phyloP scores from a whole-genome alignment of 2,113 vertebrate species.

The Emydocephalus ijimae region DNA sequence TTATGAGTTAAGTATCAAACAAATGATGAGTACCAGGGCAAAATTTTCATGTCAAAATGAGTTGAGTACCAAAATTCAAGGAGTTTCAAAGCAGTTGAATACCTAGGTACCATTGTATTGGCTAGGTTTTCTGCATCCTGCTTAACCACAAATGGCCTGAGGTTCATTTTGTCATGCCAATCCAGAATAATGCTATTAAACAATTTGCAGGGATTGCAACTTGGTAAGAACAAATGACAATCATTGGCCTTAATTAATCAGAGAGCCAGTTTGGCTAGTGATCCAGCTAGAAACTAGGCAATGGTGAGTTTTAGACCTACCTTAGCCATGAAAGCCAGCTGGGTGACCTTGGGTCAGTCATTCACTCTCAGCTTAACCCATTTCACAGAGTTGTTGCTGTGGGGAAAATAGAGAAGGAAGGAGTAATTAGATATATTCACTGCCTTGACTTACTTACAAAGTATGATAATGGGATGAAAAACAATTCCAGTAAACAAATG shows the following conservation, averaged over 20 bases:
- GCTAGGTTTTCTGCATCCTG: background rate
- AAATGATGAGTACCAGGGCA: too few species aligned
- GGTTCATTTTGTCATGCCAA: background rate
- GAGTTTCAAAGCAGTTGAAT: too few species aligned
- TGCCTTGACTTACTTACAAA: background rate
- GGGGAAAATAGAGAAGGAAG: background rate
- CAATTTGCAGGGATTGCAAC: background rate
- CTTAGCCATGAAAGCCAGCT: background rate
- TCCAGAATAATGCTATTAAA: background rate
- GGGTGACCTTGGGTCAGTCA: background rate
- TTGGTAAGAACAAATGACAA: background rate
- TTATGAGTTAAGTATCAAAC: too few species aligned
- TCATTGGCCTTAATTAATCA: background rate
- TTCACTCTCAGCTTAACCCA: background rate
- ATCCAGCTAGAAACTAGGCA: background rate
- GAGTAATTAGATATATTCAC: background rate
- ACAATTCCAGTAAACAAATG: background rate
- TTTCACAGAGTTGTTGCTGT: background rate
- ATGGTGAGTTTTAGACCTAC: background rate
- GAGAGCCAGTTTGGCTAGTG: background rate
- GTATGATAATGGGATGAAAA: background rate
- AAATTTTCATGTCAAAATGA: too few species aligned
- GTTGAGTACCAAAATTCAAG: too few species aligned
- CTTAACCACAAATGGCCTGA: background rate
- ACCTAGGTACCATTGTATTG: too few species aligned